Evolutionary conservation across 2,797 vertebrate genomes (phyloP).

Genomic region (Crocodylus rhombifer): DNA sequence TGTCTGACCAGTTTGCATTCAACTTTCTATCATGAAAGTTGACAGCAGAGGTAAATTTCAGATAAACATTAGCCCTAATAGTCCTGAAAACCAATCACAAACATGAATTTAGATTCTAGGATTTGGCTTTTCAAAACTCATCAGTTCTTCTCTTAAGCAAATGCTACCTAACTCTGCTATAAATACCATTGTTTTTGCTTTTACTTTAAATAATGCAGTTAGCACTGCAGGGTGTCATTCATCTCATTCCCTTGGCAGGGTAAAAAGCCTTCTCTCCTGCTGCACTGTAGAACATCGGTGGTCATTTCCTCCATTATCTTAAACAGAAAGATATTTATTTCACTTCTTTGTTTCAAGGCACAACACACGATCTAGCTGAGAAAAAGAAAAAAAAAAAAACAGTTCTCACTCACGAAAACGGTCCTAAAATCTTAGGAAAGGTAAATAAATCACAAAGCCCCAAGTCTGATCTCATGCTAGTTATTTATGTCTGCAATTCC

Average conservation of each 20-base stretch:
- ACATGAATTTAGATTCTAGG: not conserved
- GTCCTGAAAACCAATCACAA: not conserved
- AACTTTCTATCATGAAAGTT: not conserved
- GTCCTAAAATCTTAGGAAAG: not conserved
- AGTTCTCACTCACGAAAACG: accelerated
- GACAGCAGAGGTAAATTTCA: not conserved
- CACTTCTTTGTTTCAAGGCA: not conserved
- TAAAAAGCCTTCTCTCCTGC: slow-evolving; percentile 50
- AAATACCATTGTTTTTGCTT: not conserved
- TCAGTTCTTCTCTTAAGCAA: not conserved
- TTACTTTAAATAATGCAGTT: slow-evolving; percentile 12
- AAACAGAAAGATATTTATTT: not conserved
- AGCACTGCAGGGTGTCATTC: slow-evolving; percentile 8
- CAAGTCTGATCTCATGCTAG: not conserved
- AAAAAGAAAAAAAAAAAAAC: not conserved
- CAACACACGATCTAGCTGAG: not conserved
- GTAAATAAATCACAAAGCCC: not conserved
- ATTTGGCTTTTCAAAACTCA: not conserved
- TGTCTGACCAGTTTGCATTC: not conserved
- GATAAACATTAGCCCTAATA: not conserved
- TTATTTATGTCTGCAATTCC: slow-evolving; percentile 27
- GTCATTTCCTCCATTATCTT: slow-evolving; percentile 43
- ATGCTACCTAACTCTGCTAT: not conserved
- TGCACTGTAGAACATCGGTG: slow-evolving; percentile 18
- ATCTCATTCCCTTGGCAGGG: slow-evolving; percentile 30